Percentiles rank a stretch among this genome's conserved stretches.
These are phyloP conservation scores for Capreolus pygargus DNA, from an alignment of 2,113 vertebrate genomes.

Conservation along the genomic window DNA sequence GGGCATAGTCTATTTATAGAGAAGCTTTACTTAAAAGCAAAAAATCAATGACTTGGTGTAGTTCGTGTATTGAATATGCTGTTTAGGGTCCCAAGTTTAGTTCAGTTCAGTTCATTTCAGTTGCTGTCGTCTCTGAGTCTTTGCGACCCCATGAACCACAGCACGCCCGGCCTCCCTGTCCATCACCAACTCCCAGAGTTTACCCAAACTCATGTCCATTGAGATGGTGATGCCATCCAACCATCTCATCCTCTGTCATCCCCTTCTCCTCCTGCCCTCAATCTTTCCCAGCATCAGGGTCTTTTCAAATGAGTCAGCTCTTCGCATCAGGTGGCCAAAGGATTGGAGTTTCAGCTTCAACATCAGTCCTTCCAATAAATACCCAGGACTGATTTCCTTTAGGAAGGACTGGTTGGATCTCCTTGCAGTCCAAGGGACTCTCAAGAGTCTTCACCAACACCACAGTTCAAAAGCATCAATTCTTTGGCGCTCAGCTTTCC, in stretches of 20 bases:
- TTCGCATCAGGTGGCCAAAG: neutral
- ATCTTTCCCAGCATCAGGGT: neutral
- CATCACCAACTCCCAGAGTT: neutral
- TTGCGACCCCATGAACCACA: neutral
- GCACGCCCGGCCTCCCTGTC: neutral
- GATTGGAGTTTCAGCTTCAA: neutral
- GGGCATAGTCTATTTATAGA: neutral
- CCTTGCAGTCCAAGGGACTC: neutral
- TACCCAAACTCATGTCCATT: neutral
- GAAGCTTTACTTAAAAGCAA: neutral
- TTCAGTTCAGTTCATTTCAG: neutral
- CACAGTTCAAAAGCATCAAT: neutral
- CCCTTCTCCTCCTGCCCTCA: neutral
- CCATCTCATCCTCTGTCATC: neutral
- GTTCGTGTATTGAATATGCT: neutral
- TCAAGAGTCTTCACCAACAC: neutral
- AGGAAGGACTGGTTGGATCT: neutral
- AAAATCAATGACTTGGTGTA: neutral
- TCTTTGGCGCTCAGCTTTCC: neutral
- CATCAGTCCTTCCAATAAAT: neutral
- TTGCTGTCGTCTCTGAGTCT: neutral
- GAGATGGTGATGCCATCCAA: neutral
- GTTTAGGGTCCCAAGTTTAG: neutral
- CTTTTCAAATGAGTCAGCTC: neutral
- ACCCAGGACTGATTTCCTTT: neutral